These are phyloP conservation scores for Pristis pectinata DNA, from an alignment of 2,797 vertebrate species.

Conservation along the genomic window DNA sequence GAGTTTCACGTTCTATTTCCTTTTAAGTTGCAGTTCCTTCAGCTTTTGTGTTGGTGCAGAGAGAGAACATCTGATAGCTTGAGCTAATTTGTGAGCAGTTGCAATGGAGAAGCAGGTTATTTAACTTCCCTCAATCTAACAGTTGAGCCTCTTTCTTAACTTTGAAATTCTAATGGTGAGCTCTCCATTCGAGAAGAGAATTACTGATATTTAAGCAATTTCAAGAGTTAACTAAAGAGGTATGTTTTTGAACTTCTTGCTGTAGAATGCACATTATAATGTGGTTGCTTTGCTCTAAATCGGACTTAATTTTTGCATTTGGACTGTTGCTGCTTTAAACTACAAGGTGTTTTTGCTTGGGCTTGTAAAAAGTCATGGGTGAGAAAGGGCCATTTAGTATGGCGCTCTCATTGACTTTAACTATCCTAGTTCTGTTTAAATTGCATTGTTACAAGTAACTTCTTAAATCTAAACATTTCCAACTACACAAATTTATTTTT, in stretches of 20 bases:
- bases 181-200: not conserved
- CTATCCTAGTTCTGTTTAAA: not conserved
- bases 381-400: not conserved
- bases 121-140: not conserved
- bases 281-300: not conserved
- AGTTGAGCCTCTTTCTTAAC: not conserved
- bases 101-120: not conserved
- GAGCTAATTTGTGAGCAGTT: not conserved
- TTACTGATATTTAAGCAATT: not conserved
- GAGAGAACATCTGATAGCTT: not conserved
- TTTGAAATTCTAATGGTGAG: not conserved
- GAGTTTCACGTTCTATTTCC: not conserved
- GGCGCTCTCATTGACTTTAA: not conserved
- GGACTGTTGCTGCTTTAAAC: not conserved
- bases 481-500: not conserved
- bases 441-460: not conserved
- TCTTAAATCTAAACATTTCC: not conserved
- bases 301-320: not conserved
- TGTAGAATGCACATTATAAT: not conserved
- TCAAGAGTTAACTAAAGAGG: not conserved
- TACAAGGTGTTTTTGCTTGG: not conserved
- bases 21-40: not conserved
- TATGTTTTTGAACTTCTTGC: not conserved
- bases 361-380: not conserved
- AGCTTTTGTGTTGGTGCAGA: not conserved